Evolutionary conservation across 2,888 invertebrate species (phyloP), one percentile per base, ranked within the genome.

Genomic region (Azorinus chamasolen): DNA sequence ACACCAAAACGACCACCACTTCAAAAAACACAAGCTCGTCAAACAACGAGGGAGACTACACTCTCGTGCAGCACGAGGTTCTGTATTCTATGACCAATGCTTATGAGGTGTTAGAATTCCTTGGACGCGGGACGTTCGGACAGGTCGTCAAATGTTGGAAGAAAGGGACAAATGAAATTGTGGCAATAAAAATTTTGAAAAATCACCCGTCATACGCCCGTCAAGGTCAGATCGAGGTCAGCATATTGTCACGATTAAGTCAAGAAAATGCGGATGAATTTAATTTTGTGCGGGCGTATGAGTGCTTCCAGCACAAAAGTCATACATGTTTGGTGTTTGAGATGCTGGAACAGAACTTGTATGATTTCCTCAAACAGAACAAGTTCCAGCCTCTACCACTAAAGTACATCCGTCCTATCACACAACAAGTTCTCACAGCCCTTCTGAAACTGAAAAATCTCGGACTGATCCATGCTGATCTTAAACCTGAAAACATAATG

Each of bases 401-500:
- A 86, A 99, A 98, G 93, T 99, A 97, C 94, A 99, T 99, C 94
- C 95, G 99, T 93, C 99, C 99, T 71, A 99, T 99, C 91, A 95
- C 99, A 91, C 99, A 99, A 94, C 99, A 99, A 95, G 99, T 99
- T 88, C 94, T 96, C 87, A 96, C 96, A 71, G 96, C 96, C 75
- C 94, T 96, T 89, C 94, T 95, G 83, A 96, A 98, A 94, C 95
- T 97, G 79, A 98, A 97, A 96, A 98, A 99, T 96, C 95, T 99
- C 92, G 99, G 99, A 86, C 95, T 99, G 91, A 99, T 99, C 93
- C 99, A 99, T 94, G 99, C 99, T 81, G 99, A 99, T 94, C 94
- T 99, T 92, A 99, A 99, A 94, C 99, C 99, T 20, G 99, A 99
- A 94, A 99, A 99, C 94, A 99, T 99, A 93, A 99, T 99, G 99